Evolutionary conservation across 2,113 vertebrate genomes (phyloP).

Genomic region (Montifringilla adamsi): DNA sequence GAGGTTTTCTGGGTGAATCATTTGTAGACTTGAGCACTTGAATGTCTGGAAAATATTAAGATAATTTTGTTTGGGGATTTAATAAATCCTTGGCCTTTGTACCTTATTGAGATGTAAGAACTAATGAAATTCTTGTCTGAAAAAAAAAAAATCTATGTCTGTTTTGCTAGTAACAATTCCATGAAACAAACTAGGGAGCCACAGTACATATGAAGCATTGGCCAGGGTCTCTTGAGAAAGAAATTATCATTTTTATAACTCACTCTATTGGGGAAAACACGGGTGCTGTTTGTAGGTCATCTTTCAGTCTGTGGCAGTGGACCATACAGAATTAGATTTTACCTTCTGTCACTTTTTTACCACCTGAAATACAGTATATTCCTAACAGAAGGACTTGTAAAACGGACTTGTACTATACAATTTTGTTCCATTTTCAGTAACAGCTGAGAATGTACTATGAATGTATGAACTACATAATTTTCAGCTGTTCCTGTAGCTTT

Average conservation of each 20-base stretch:
- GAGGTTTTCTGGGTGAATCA: not conserved
- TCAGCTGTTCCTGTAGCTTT: not conserved
- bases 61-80: rapidly evolving
- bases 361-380: not conserved
- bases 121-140: not conserved
- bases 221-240: not conserved
- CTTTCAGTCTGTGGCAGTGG: not conserved
- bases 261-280: rapidly evolving
- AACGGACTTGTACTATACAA: not conserved
- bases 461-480: not conserved
- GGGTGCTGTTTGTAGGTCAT: not conserved
- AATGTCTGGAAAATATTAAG: not conserved
- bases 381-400: not conserved
- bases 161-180: not conserved
- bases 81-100: not conserved
- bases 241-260: not conserved
- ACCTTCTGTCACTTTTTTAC: not conserved
- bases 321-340: not conserved
- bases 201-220: not conserved
- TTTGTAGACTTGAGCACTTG: not conserved
- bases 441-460: not conserved
- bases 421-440: not conserved
- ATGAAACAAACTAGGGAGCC: not conserved
- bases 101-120: not conserved
- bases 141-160: not conserved